phyloP scores from a whole-genome alignment of 2,797 vertebrate species.

The Coregonus sp. region DNA sequence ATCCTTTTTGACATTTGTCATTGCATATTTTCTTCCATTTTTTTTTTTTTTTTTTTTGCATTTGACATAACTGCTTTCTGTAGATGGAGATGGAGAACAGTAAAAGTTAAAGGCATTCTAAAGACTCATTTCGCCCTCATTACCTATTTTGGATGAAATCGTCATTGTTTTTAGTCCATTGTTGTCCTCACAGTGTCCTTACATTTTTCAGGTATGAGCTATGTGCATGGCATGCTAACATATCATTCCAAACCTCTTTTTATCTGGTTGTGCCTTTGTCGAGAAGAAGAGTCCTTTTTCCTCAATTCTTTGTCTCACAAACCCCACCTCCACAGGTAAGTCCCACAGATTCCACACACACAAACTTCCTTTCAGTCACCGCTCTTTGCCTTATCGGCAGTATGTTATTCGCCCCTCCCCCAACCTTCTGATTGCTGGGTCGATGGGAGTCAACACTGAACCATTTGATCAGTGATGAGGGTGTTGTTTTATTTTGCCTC shows the following conservation, averaged over 20 bases:
- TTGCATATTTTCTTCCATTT: not conserved
- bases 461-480: too few species aligned
- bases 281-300: not conserved
- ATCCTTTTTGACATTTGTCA: constrained; percentile 3
- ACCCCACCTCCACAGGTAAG: not conserved
- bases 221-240: not conserved
- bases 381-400: not conserved
- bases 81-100: not conserved
- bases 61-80: not conserved
- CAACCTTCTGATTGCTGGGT: not conserved
- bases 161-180: too few species aligned
- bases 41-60: not conserved
- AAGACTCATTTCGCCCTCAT: not conserved
- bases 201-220: not conserved
- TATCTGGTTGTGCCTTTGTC: not conserved
- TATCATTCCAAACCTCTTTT: not conserved
- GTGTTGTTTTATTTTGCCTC: too few species aligned
- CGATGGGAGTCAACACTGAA: not conserved
- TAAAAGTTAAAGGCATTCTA: not conserved
- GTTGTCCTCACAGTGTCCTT: too few species aligned
- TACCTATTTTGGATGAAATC: not conserved
- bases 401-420: not conserved
- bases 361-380: constrained; percentile 13
- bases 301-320: not conserved
- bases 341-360: constrained; percentile 17